A percentile compares a stretch with the other conserved stretches of the same genome.
phyloP scores from a whole-genome alignment of 2,888 invertebrate genomes.

The Amphipoea oculea region DNA sequence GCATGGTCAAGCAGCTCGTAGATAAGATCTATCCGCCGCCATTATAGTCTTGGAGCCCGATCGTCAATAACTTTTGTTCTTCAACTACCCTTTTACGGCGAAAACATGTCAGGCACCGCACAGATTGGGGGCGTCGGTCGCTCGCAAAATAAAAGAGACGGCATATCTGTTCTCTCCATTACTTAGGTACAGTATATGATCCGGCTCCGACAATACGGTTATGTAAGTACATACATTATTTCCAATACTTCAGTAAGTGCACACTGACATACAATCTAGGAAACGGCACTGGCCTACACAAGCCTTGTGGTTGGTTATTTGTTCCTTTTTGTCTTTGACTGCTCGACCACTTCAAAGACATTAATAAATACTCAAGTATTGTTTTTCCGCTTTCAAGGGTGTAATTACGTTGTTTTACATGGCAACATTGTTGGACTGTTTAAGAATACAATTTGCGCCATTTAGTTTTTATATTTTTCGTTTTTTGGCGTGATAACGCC shows the following conservation, averaged over 20 bases:
- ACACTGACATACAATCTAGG: slow-evolving; percentile 17
- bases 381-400: not conserved
- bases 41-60: slow-evolving; percentile 29
- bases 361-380: slow-evolving; percentile 20
- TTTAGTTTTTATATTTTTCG: not conserved
- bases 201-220: not conserved
- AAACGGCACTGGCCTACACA: slow-evolving; percentile 3
- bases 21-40: slow-evolving; percentile 34
- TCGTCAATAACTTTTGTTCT: slow-evolving; percentile 59
- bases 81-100: slow-evolving; percentile 47
- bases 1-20: not conserved
- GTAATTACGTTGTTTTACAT: not conserved
- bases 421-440: not conserved
- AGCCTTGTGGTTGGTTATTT: slow-evolving; percentile 19
- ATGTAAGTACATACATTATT: slow-evolving; percentile 39
- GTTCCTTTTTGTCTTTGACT: not conserved
- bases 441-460: not conserved
- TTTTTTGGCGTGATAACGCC: too few relatives aligned
- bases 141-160: slow-evolving; percentile 47
- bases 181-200: slow-evolving; percentile 21
- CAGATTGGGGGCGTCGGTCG: slow-evolving; percentile 42
- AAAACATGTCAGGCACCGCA: slow-evolving; percentile 54
- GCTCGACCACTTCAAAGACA: slow-evolving; percentile 11
- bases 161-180: slow-evolving; percentile 37
- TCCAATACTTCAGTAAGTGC: slow-evolving; percentile 42